phyloP scores from a whole-genome alignment of 2,797 vertebrate genomes.

The Chaetodon trifasciatus region DNA sequence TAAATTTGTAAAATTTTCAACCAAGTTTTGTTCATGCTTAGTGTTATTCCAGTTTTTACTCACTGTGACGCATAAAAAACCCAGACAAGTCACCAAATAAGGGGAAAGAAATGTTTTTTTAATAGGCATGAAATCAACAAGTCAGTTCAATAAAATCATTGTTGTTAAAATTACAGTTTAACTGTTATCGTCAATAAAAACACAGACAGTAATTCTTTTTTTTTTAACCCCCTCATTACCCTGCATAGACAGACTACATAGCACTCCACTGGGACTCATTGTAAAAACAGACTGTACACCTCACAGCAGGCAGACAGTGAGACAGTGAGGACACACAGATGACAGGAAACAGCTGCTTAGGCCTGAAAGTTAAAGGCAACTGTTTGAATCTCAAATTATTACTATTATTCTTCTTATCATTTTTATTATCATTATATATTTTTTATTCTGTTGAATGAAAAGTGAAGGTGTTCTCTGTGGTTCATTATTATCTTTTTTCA shows the following conservation, averaged over 20 bases:
- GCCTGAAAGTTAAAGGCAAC: constrained; percentile 51
- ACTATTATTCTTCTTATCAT: constrained; percentile 11
- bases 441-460: constrained; percentile 10
- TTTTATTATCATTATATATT: neutral
- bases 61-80: neutral
- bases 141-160: constrained; percentile 66
- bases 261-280: constrained; percentile 50
- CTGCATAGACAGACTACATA: constrained; percentile 61
- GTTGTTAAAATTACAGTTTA: constrained; percentile 61
- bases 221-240: constrained; percentile 27
- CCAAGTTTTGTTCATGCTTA: neutral
- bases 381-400: constrained; percentile 1
- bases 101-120: constrained; percentile 74
- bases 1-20: neutral
- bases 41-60: neutral
- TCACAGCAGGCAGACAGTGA: constrained; percentile 56
- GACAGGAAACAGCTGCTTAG: constrained; percentile 36
- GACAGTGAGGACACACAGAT: constrained; percentile 25
- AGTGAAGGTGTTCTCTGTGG: neutral
- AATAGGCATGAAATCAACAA: constrained; percentile 77
- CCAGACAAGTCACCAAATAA: constrained; percentile 12
- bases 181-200: constrained; percentile 64
- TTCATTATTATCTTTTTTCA: constrained; percentile 31
- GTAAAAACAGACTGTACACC: constrained; percentile 54
- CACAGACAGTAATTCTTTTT: constrained; percentile 42